Evolutionary conservation across 2,888 invertebrate species (phyloP).

Genomic region (Sthenelais limicola): DNA sequence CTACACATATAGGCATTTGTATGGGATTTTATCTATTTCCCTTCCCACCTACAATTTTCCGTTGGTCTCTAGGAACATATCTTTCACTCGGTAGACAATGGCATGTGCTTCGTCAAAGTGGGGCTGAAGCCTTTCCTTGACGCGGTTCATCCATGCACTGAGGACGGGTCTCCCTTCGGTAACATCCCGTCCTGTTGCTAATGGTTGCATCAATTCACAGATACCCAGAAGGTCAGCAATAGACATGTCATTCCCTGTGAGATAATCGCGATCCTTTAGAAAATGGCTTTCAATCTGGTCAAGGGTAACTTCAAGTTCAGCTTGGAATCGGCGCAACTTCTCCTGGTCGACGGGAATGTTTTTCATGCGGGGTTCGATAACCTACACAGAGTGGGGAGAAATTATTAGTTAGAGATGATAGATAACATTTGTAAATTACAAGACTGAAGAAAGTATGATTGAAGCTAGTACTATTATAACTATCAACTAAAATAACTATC

Average conservation of each 20-base stretch:
- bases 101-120: conserved; percentile 46
- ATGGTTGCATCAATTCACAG: conserved; percentile 66
- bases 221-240: conserved; percentile 66
- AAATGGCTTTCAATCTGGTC: conserved; percentile 59
- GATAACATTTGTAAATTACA: no score
- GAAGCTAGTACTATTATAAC: no score
- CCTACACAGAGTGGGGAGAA: conserved; percentile 53
- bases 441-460: conserved; percentile 1
- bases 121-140: conserved; percentile 52
- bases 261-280: conserved; percentile 59
- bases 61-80: conserved; percentile 22
- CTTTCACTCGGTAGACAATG: conserved; percentile 8
- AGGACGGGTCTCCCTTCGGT: conserved; percentile 58
- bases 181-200: conserved; percentile 60
- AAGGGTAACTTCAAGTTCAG: conserved; percentile 44
- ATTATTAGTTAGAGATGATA: neutral
- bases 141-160: conserved; percentile 62
- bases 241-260: conserved; percentile 62
- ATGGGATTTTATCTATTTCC: no score
- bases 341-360: conserved; percentile 57
- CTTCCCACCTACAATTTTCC: conserved; percentile 3
- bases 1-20: no score
- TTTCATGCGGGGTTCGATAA: conserved; percentile 60
- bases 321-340: conserved; percentile 55
- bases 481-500: no score